These are phyloP conservation scores for Pheosia gnoma DNA, from an alignment of 2,888 invertebrate genomes.

Conservation along the genomic window DNA sequence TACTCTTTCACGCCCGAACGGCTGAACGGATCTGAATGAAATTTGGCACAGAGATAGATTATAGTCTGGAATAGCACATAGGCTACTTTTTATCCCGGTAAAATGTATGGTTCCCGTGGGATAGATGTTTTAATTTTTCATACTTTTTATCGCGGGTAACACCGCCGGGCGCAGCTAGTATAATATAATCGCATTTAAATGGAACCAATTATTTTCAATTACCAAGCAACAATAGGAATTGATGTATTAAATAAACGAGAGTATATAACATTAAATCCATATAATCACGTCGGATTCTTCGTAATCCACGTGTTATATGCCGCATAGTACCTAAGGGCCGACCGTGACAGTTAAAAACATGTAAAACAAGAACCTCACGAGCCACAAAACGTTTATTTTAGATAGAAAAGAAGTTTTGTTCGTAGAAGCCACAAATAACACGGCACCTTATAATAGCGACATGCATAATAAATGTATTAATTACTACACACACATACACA, in stretches of 20 bases:
- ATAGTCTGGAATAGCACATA: too few species aligned
- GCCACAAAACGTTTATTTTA: not conserved
- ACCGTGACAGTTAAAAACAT: conserved; percentile 4
- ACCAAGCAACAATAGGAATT: too few species aligned
- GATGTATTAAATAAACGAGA: not conserved
- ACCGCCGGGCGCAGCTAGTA: too few species aligned
- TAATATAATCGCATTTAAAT: too few species aligned
- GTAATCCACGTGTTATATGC: not conserved
- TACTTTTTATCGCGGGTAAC: too few species aligned
- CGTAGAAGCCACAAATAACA: not conserved
- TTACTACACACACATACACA: not conserved
- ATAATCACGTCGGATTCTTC: conserved; percentile 1
- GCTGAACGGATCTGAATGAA: too few species aligned
- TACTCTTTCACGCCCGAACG: too few species aligned
- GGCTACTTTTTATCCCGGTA: too few species aligned
- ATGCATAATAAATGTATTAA: conserved; percentile 6
- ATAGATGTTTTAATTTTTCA: too few species aligned
- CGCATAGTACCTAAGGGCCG: not conserved
- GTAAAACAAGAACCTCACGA: conserved; percentile 2
- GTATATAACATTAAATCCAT: not conserved
- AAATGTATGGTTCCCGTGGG: too few species aligned
- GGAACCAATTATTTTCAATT: too few species aligned
- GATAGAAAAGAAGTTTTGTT: not conserved
- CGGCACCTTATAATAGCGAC: not conserved
- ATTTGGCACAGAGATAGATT: too few species aligned